These are phyloP conservation scores for Spodoptera exigua DNA, from an alignment of 2,888 invertebrate species.

Conservation along the genomic window DNA sequence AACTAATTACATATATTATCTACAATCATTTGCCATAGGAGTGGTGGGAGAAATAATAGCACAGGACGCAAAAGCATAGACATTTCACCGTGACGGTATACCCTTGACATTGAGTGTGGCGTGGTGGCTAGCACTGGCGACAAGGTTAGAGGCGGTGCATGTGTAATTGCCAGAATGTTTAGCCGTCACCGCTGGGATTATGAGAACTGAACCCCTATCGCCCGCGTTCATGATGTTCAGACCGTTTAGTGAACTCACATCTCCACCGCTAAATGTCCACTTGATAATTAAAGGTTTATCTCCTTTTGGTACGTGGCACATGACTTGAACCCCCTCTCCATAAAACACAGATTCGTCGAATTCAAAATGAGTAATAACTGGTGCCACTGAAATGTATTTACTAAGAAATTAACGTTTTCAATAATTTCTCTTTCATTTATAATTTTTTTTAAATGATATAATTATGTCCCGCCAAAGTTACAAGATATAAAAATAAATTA, in stretches of 20 bases:
- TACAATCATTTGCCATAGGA: conserved; percentile 38
- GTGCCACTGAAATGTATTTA: conserved; percentile 87
- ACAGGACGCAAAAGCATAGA: conserved; percentile 75
- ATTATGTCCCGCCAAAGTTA: conserved; percentile 87
- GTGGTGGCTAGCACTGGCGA: conserved; percentile 90
- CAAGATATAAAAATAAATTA: conserved; percentile 64
- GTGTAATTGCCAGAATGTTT: conserved; percentile 92
- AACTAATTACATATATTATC: conserved; percentile 33
- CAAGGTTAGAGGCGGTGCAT: conserved; percentile 90
- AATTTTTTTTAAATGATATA: conserved; percentile 10
- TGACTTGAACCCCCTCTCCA: conserved; percentile 89
- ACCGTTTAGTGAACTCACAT: conserved; percentile 88
- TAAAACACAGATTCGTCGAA: conserved; percentile 88
- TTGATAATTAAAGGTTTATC: conserved; percentile 92
- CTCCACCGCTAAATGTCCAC: conserved; percentile 92
- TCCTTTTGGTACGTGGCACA: conserved; percentile 91
- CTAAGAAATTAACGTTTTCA: conserved; percentile 25
- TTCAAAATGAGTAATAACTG: conserved; percentile 90
- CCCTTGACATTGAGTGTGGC: conserved; percentile 91
- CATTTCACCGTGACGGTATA: conserved; percentile 76
- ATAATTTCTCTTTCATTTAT: conserved; percentile 19
- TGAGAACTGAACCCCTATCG: conserved; percentile 91
- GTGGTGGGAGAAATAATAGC: conserved; percentile 57
- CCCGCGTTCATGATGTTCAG: conserved; percentile 91
- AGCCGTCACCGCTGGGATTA: conserved; percentile 92